A percentile compares a stretch with the other conserved stretches of the same genome.
Evolutionary conservation across 2,113 vertebrate genomes (phyloP).

Genomic region (Burhinus oedicnemus): DNA sequence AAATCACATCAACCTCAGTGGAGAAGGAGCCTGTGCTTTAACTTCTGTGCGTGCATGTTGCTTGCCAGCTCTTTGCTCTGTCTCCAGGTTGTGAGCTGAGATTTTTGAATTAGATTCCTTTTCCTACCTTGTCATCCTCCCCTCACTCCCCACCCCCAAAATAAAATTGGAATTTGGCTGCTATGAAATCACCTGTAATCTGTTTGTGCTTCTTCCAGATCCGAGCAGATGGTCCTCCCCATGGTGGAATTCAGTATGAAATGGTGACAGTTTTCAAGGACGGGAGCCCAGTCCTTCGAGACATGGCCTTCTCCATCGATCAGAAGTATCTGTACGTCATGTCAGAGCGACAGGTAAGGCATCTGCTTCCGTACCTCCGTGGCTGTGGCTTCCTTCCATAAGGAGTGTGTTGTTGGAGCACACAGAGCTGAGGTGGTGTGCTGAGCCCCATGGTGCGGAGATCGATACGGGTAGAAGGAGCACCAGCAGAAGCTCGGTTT

Average conservation of each 20-base stretch:
- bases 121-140: neutral
- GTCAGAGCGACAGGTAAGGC: constrained; percentile 93
- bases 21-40: neutral
- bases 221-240: constrained; percentile 92
- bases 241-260: constrained; percentile 93
- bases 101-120: neutral
- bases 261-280: constrained; percentile 90
- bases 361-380: rapidly evolving
- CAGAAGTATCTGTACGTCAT: constrained; percentile 91
- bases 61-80: neutral
- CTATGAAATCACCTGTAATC: neutral
- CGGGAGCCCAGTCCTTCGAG: constrained; percentile 88
- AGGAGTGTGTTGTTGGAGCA: rapidly evolving
- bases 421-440: neutral
- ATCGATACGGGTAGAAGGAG: rapidly evolving
- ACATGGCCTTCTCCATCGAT: constrained; percentile 95
- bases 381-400: rapidly evolving
- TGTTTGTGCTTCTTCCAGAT: constrained; percentile 78
- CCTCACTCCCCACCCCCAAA: neutral
- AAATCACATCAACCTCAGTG: neutral
- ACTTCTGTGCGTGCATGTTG: rapidly evolving
- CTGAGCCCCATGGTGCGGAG: rapidly evolving
- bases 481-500: neutral
- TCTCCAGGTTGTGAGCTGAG: neutral
- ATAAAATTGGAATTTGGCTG: neutral